phyloP scores from a whole-genome alignment of 35 echinoderm and acorn worm species.

The Nesometra sesokonis region DNA sequence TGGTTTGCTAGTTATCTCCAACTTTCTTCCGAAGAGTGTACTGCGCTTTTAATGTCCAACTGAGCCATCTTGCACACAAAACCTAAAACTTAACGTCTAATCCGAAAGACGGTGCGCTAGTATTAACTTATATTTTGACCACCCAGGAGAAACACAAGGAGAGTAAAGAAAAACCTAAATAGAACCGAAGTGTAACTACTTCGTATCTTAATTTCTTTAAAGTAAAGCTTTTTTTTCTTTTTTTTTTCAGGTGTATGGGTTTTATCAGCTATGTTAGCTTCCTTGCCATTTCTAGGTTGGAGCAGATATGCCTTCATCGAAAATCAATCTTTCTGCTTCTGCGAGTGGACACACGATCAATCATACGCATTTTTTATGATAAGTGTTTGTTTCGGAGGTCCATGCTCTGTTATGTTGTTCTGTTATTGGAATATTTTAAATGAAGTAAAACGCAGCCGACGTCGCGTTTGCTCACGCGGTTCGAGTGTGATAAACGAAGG shows the following conservation, averaged over 20 bases:
- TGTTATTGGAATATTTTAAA: constrained; percentile 74
- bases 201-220: not conserved
- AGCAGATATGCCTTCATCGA: constrained; percentile 64
- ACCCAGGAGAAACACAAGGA: too few species aligned
- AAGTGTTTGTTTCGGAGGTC: constrained; percentile 81
- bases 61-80: too few species aligned
- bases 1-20: too few species aligned
- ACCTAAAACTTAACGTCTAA: too few species aligned
- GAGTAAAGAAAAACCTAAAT: not conserved
- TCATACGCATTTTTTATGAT: constrained; percentile 98
- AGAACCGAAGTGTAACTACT: not conserved
- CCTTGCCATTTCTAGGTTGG: constrained; percentile 64
- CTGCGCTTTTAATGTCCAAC: too few species aligned
- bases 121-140: not conserved
- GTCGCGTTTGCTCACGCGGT: not conserved
- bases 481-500: not conserved
- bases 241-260: constrained; percentile 71
- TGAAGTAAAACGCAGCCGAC: constrained; percentile 51
- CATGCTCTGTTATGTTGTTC: constrained; percentile 89
- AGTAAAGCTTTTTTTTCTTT: too few species aligned
- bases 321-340: constrained; percentile 93
- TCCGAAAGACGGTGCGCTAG: too few species aligned
- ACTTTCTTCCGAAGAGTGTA: too few species aligned
- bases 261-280: constrained; percentile 45
- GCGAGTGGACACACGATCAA: constrained; percentile 43